Evolutionary conservation across 2,113 vertebrate species (phyloP).

Genomic region (Microcebus murinus): DNA sequence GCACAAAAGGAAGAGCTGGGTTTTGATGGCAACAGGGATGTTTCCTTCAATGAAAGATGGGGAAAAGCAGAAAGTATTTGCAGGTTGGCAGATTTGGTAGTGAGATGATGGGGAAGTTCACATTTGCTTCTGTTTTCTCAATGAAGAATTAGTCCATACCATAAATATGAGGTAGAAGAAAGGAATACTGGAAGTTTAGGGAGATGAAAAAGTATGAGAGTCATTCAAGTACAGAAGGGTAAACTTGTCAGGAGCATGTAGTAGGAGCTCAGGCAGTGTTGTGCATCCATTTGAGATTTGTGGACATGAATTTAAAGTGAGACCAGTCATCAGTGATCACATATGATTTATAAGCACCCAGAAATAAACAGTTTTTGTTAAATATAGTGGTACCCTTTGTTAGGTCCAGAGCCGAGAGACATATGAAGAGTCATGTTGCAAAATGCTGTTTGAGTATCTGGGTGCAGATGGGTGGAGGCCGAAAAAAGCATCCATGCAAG

Average conservation of each 20-base stretch:
- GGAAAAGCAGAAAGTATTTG: neutral
- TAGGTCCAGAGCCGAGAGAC: too few relatives aligned
- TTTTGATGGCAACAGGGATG: neutral
- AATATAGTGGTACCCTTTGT: neutral
- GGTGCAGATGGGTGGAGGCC: too few relatives aligned
- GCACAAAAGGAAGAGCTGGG: neutral
- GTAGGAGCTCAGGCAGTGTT: neutral
- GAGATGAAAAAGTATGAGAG: neutral
- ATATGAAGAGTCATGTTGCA: too few relatives aligned
- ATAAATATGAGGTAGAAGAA: neutral
- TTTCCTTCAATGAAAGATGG: neutral
- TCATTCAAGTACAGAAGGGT: neutral
- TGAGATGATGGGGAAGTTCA: neutral
- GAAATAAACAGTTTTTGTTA: neutral
- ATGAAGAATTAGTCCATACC: neutral
- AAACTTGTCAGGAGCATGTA: neutral
- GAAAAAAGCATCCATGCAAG: too few relatives aligned
- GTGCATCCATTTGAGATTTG: neutral
- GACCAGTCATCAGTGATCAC: neutral
- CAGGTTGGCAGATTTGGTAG: neutral
- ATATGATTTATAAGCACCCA: neutral
- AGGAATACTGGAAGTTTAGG: neutral
- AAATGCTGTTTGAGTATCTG: too few relatives aligned
- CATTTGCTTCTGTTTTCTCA: neutral
- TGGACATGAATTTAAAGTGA: constrained; percentile 20